Evolutionary conservation across 2,113 vertebrate species (phyloP).

Genomic region (Myotis brandtii): DNA sequence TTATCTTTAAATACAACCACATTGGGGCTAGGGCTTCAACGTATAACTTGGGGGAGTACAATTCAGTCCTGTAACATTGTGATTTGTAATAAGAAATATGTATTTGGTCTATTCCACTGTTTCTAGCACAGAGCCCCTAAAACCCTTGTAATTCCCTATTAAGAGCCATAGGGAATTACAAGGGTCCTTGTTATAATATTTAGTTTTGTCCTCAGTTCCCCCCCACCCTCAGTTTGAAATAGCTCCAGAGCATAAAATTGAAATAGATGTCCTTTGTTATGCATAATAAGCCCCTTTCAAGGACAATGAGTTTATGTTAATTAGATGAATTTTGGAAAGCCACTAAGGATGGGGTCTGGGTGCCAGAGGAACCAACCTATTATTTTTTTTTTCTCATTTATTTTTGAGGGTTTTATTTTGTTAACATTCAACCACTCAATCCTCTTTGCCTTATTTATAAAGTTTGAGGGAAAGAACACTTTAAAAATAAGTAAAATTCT

Average conservation of each 20-base stretch:
- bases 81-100: neutral
- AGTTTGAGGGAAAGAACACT: constrained; percentile 19
- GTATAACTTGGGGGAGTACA: neutral
- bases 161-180: neutral
- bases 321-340: constrained; percentile 10
- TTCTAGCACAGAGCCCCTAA: neutral
- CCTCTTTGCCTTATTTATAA: constrained; percentile 54
- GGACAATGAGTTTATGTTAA: constrained; percentile 39
- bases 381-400: constrained; percentile 66
- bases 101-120: neutral
- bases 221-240: neutral
- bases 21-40: neutral
- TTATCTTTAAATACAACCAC: neutral
- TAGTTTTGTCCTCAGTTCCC: neutral
- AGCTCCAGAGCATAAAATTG: neutral
- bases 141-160: neutral
- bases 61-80: neutral
- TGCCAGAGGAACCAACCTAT: neutral
- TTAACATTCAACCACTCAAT: constrained; percentile 79
- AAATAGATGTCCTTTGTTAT: constrained; percentile 32
- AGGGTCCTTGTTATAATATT: neutral
- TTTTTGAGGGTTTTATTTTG: constrained; percentile 84
- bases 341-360: neutral
- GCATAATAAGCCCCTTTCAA: neutral
- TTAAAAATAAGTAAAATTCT: neutral